A percentile compares a stretch with the other conserved stretches of the same genome.
Evolutionary conservation across 1,140 invertebrate genomes (phyloP).

Genomic region (Manduca sexta): DNA sequence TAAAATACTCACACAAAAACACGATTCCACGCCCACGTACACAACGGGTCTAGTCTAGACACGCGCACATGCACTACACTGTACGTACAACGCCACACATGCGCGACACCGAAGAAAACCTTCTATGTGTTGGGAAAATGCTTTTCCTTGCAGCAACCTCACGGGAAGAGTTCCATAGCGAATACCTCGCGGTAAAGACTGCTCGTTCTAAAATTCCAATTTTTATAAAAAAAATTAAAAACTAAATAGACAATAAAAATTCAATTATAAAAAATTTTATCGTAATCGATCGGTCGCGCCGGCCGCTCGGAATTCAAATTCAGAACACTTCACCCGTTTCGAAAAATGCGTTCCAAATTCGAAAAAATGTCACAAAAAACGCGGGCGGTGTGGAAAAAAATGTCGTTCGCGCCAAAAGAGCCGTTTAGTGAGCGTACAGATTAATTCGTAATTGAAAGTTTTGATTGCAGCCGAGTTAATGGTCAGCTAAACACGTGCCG

Average conservation of each 20-base stretch:
- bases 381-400: conserved; percentile 23
- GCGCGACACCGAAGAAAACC: conserved; percentile 51
- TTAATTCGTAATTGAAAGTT: conserved; percentile 49
- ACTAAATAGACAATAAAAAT: not conserved
- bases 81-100: conserved; percentile 38
- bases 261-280: conserved; percentile 17
- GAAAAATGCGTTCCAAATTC: conserved; percentile 39
- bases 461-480: conserved; percentile 34
- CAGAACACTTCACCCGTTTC: conserved; percentile 59
- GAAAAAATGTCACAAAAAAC: conserved; percentile 33
- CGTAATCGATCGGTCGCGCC: conserved; percentile 46
- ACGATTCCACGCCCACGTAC: conserved; percentile 29
- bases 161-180: conserved; percentile 72
- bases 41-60: conserved; percentile 29
- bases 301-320: conserved; percentile 32
- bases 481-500: conserved; percentile 38
- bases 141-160: conserved; percentile 72
- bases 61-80: conserved; percentile 39
- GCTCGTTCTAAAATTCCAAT: conserved; percentile 55
- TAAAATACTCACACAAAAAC: conserved; percentile 61
- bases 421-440: conserved; percentile 8
- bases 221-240: conserved; percentile 25
- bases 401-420: conserved; percentile 28
- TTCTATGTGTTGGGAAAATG: conserved; percentile 69
- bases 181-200: conserved; percentile 73